phyloP scores from a whole-genome alignment of 2,888 invertebrate species.

The Fragum fragum region DNA sequence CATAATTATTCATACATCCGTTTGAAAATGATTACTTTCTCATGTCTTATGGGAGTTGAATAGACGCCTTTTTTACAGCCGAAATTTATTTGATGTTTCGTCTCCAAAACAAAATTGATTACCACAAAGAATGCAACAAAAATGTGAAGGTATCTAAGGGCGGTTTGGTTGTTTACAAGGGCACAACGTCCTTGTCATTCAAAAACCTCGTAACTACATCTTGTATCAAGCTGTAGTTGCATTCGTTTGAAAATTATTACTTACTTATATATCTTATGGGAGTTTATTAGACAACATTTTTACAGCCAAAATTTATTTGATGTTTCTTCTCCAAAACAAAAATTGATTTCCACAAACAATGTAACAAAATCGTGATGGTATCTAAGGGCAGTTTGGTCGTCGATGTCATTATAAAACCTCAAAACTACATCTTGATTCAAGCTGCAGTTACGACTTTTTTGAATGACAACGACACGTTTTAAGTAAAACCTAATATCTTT shows the following conservation, averaged over 20 bases:
- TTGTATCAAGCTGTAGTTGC: no score
- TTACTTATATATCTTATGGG: background rate
- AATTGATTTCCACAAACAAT: background rate
- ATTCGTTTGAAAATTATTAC: background rate
- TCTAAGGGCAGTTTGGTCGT: background rate
- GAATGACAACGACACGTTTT: no score
- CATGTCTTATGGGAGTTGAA: background rate
- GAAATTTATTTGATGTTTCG: background rate
- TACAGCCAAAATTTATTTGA: slow-evolving; percentile 3
- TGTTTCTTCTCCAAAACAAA: background rate
- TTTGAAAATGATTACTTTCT: background rate
- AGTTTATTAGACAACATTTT: background rate
- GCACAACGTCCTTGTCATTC: no score
- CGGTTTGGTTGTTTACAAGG: background rate
- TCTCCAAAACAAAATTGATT: background rate
- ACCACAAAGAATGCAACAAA: background rate
- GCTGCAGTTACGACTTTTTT: no score
- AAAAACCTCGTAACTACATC: no score
- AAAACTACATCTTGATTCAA: no score
- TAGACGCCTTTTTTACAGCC: background rate
- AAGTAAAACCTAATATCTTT: no score
- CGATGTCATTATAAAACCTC: no score
- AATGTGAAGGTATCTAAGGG: background rate
- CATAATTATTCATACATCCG: background rate
- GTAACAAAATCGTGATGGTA: background rate